Evolutionary conservation across 2,113 vertebrate species (phyloP), one percentile per base, ranked within the genome.

Genomic region (Strix aluco): DNA sequence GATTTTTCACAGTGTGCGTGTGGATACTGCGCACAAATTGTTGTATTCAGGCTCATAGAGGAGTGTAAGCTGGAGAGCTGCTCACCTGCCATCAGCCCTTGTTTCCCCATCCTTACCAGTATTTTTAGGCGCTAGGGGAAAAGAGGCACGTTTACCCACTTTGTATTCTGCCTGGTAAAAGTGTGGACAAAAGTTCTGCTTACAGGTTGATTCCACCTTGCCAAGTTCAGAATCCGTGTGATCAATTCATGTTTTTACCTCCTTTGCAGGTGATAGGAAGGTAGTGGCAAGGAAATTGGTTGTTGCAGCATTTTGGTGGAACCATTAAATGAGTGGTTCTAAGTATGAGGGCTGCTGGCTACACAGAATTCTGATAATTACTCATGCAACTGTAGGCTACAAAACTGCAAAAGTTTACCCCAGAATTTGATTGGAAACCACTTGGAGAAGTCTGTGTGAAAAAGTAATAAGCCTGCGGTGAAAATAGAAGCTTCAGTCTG

Each of bases 61-160:
- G 46, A 42, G 49, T 1, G 21, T 15, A 1, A 27, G 13, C 36
- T 10, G 18, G 15, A 19, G 36, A 19, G 72, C 38, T 5, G 26
- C 34, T 58, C 2, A 3, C 10, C 32, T 12, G 42, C 32, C 23
- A 2, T 13, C 5, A 5, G 34, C 16, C 14, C 6, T 6, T 2
- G 7, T 2, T 23, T 0, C 49, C 6, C 4, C 1, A 1, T 3
- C 2, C 5, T 6, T 0, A 6, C 2, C 32, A 0, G 7, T 0
- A 3, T 19, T n/a, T 11, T 9, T 10, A 40, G 18, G 4, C 16
- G 15, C 15, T 4, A 5, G 11, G 14, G 26, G 5, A 8, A 40
- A 2, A 16, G 38, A 2, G 15, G 17, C 13, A 1, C 0, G 0
- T 22, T 26, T 42, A 1, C 5, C 16, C 4, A 0, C 26, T 2